A percentile compares a stretch with the other conserved stretches of the same genome.
Evolutionary conservation across 2,888 invertebrate genomes (phyloP).

Genomic region (Petrolisthes manimaculis): DNA sequence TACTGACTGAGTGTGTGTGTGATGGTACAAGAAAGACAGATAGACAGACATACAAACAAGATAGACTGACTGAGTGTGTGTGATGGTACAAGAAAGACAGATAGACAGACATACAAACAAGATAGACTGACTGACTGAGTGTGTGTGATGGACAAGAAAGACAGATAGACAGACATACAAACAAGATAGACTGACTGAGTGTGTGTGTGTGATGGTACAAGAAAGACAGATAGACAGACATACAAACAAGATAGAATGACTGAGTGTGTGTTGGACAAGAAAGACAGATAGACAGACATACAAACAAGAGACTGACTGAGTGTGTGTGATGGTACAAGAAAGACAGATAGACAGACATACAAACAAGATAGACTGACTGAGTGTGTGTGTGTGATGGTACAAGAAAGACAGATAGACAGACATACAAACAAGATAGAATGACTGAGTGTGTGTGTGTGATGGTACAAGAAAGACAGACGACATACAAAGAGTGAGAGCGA

Average conservation of each 20-base stretch:
- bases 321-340: background rate
- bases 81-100: background rate
- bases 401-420: conserved; percentile 21
- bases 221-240: no score
- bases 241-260: background rate
- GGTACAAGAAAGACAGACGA: background rate
- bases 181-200: background rate
- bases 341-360: conserved; percentile 13
- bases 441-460: no score
- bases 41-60: background rate
- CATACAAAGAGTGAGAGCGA: background rate
- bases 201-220: background rate
- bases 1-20: background rate
- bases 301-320: background rate
- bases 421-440: background rate
- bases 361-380: conserved; percentile 12
- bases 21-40: background rate
- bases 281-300: background rate
- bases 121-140: background rate
- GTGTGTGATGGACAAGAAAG: background rate
- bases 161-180: background rate
- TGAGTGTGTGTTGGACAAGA: background rate
- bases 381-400: conserved; percentile 6
- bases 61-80: background rate
- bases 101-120: background rate